Percentiles rank a stretch among this genome's conserved stretches.
phyloP scores from a whole-genome alignment of 2,888 invertebrate species.

The Cephus pygmeus region DNA sequence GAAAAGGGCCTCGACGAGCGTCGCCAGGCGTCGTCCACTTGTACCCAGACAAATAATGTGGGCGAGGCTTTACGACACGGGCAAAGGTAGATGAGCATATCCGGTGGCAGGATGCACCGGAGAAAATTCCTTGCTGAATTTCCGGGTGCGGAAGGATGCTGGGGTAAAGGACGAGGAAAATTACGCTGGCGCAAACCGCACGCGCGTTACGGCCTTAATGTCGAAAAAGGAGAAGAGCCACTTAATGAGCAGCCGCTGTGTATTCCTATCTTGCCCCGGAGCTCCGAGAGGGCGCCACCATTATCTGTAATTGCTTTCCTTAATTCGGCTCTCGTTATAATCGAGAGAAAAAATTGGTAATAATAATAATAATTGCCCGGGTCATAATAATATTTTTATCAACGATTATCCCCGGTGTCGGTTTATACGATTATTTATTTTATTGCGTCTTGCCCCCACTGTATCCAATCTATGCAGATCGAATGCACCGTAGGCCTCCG shows the following conservation, averaged over 20 bases:
- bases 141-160: background rate
- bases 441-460: too few relatives aligned
- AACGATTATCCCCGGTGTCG: background rate
- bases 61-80: background rate
- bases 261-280: slow-evolving; percentile 26
- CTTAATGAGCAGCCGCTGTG: slow-evolving; percentile 43
- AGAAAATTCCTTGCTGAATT: background rate
- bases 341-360: background rate
- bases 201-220: slow-evolving; percentile 53
- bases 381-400: background rate
- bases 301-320: slow-evolving; percentile 61
- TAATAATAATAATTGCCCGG: background rate
- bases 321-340: slow-evolving; percentile 38
- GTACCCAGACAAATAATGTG: background rate
- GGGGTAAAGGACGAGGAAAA: slow-evolving; percentile 27
- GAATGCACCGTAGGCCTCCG: too few relatives aligned
- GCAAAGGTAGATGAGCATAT: background rate
- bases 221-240: slow-evolving; percentile 29
- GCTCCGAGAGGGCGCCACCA: slow-evolving; percentile 27
- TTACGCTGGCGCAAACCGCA: slow-evolving; percentile 32
- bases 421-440: too few relatives aligned
- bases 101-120: background rate
- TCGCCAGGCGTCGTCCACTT: background rate
- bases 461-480: too few relatives aligned
- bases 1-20: background rate